Conservation (phyloP, 2,797 vertebrate species). For the Etheostoma perlongum region DNA sequence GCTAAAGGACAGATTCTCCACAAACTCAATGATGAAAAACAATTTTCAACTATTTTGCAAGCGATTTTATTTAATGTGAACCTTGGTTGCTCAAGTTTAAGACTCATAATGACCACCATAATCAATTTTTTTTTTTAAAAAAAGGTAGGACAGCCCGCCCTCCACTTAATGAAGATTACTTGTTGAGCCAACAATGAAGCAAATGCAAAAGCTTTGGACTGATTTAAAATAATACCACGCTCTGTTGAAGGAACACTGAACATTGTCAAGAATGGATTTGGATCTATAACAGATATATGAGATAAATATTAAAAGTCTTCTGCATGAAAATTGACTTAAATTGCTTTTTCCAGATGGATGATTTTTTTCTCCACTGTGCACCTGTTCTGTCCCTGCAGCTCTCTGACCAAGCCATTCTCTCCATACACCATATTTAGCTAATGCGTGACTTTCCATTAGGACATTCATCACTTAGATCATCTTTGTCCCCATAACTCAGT, state of each 20-base stretch:
- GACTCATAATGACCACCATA: conserved; percentile 12
- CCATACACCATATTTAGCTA: conserved; percentile 59
- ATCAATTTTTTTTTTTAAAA: conserved; percentile 12
- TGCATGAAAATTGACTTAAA: conserved; percentile 34
- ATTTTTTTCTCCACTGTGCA: conserved; percentile 35
- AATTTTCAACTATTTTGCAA: not conserved
- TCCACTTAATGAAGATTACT: conserved; percentile 57
- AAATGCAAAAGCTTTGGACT: conserved; percentile 21
- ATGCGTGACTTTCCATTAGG: conserved; percentile 41
- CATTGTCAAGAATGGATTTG: conserved; percentile 21
- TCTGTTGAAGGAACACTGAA: conserved; percentile 21
- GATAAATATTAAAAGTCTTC: conserved; percentile 37
- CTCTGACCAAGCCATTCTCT: conserved; percentile 40
- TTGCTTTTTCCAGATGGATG: conserved; percentile 35
- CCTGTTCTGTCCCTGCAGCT: conserved; percentile 58
- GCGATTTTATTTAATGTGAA: conserved; percentile 29
- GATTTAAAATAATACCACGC: conserved; percentile 30
- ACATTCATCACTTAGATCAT: conserved; percentile 62
- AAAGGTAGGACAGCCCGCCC: conserved; percentile 16
- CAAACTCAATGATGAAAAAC: not conserved
- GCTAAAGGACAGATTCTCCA: conserved; percentile 5
- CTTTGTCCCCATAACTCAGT: conserved; percentile 57
- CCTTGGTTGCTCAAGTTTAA: conserved; percentile 20
- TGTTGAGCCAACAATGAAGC: conserved; percentile 24
- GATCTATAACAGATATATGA: conserved; percentile 20